Percentiles rank a stretch among this genome's conserved stretches.
Evolutionary conservation across 2,113 vertebrate genomes (phyloP).

Genomic region (Onychostoma macrolepis): DNA sequence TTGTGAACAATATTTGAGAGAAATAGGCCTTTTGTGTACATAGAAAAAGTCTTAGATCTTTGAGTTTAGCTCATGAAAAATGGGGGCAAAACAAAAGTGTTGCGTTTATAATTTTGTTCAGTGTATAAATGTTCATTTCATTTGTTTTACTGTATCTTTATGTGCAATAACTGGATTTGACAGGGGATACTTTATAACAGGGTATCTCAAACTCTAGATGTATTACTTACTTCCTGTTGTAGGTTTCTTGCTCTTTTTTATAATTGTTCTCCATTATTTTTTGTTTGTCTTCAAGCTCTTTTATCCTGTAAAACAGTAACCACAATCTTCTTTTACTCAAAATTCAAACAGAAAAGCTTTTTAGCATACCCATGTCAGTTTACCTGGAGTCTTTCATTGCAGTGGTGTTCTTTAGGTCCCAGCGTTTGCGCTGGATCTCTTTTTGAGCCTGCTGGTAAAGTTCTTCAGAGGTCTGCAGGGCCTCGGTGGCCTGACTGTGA

Average conservation of each 20-base stretch:
- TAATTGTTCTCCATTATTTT: constrained; percentile 58
- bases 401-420: constrained; percentile 68
- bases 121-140: neutral
- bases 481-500: constrained; percentile 61
- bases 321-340: neutral
- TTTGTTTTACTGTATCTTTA: neutral
- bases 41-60: no score
- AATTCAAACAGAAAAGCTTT: neutral
- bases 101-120: no score
- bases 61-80: no score
- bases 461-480: constrained; percentile 67
- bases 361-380: neutral
- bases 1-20: no score
- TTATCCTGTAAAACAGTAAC: constrained; percentile 71
- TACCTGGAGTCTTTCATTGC: constrained; percentile 76
- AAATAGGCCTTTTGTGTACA: no score
- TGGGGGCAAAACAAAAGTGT: no score
- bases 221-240: constrained; percentile 75
- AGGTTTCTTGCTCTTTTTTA: constrained; percentile 67
- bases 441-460: constrained; percentile 64
- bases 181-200: neutral
- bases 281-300: constrained; percentile 72
- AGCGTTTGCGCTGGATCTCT: constrained; percentile 64
- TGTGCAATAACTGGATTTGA: neutral
- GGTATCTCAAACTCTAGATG: neutral